Percentiles rank a stretch among this genome's conserved stretches.
Conservation (phyloP, 2,888 invertebrate genomes). For the Polydrusus tereticollis region DNA sequence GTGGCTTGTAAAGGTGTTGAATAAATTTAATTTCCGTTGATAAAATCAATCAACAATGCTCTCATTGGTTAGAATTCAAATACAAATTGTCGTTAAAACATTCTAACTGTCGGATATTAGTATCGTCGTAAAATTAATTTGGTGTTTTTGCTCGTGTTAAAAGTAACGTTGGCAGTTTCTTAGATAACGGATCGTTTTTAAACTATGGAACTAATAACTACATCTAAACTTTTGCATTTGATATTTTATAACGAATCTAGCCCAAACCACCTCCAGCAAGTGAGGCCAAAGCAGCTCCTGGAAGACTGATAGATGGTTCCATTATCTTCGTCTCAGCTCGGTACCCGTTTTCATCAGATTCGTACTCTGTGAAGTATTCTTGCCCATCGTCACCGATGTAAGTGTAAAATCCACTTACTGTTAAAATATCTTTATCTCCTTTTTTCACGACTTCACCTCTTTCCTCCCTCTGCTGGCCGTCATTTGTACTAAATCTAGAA, state of each 20-base stretch:
- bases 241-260: not conserved
- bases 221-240: too few relatives aligned
- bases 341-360: conserved; percentile 72
- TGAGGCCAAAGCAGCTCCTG: conserved; percentile 57
- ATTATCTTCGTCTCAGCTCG: not conserved
- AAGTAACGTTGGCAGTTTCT: too few relatives aligned
- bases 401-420: conserved; percentile 22
- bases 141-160: too few relatives aligned
- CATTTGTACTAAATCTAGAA: conserved; percentile 5
- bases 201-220: too few relatives aligned
- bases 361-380: conserved; percentile 69
- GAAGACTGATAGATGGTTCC: not conserved
- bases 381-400: conserved; percentile 65
- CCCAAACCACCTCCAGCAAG: conserved; percentile 60
- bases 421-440: not conserved
- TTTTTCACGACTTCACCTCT: conserved; percentile 16
- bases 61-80: too few relatives aligned
- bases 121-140: too few relatives aligned
- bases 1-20: too few relatives aligned
- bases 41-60: too few relatives aligned
- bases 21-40: too few relatives aligned
- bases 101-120: too few relatives aligned
- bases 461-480: conserved; percentile 31
- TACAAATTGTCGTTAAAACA: too few relatives aligned
- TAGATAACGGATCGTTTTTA: too few relatives aligned